Percentiles rank a stretch among this genome's conserved stretches.
These are phyloP conservation scores for Cololabis saira DNA, from an alignment of 2,113 vertebrate genomes.

Conservation along the genomic window DNA sequence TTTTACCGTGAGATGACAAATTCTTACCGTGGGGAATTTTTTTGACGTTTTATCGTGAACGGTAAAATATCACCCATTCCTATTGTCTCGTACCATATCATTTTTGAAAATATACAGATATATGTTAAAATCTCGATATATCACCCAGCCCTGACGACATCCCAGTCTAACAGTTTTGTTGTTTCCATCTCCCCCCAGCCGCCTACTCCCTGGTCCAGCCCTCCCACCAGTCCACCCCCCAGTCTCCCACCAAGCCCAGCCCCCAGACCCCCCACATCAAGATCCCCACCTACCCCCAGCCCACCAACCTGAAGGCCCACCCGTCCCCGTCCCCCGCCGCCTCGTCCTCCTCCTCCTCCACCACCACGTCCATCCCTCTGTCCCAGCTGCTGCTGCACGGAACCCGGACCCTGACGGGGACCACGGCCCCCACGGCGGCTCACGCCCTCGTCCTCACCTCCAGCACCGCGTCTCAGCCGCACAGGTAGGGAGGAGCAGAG, in stretches of 20 bases:
- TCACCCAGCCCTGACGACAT: too few species aligned
- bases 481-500: too few species aligned
- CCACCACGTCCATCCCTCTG: constrained; percentile 83
- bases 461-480: constrained; percentile 61
- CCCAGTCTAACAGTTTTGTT: neutral
- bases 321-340: constrained; percentile 42
- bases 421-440: constrained; percentile 60
- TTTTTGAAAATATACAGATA: too few species aligned
- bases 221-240: constrained; percentile 61
- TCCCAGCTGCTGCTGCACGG: constrained; percentile 93
- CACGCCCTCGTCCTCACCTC: constrained; percentile 80
- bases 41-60: too few species aligned
- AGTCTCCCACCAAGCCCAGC: constrained; percentile 82
- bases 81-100: too few species aligned
- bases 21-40: too few species aligned
- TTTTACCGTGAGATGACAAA: too few species aligned
- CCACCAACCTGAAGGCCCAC: constrained; percentile 77
- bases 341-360: constrained; percentile 61
- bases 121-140: too few species aligned
- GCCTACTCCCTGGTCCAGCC: constrained; percentile 86
- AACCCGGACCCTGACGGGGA: constrained; percentile 77
- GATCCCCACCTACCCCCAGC: constrained; percentile 80
- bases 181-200: constrained; percentile 64
- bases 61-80: too few species aligned
- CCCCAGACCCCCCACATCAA: constrained; percentile 81